Evolutionary conservation across 2,888 invertebrate species (phyloP).

Genomic region (Tetramorium bicarinatum): DNA sequence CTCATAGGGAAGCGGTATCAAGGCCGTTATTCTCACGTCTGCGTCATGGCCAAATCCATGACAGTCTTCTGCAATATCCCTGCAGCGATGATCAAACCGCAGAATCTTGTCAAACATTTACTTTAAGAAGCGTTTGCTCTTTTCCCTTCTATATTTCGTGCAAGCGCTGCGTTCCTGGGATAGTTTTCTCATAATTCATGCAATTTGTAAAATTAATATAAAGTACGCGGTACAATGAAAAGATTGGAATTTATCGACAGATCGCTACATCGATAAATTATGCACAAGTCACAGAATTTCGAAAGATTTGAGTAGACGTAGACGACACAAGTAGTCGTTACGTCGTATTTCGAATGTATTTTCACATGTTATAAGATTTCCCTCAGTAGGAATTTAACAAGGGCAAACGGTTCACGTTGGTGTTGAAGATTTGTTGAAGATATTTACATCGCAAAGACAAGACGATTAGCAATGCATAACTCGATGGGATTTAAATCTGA

Average conservation of each 20-base stretch:
- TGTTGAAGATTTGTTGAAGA: constrained; percentile 55
- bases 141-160: neutral
- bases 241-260: neutral
- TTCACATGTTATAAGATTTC: neutral
- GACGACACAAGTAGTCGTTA: neutral
- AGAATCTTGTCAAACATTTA: neutral
- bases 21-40: neutral
- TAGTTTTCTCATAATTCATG: neutral
- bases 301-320: neutral
- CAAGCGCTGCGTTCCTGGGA: neutral
- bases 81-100: neutral
- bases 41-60: constrained; percentile 14
- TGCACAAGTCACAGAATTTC: neutral
- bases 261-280: neutral
- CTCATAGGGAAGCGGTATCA: neutral
- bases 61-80: neutral
- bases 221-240: neutral
- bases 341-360: neutral
- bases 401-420: neutral
- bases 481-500: constrained; percentile 67
- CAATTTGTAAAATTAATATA: neutral
- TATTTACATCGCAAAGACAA: constrained; percentile 74
- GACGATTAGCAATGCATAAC: constrained; percentile 80
- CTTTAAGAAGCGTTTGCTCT: neutral
- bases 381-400: neutral